Percentiles rank a stretch among this genome's conserved stretches.
phyloP scores from a whole-genome alignment of 2,113 vertebrate genomes.

The Alosa alosa region DNA sequence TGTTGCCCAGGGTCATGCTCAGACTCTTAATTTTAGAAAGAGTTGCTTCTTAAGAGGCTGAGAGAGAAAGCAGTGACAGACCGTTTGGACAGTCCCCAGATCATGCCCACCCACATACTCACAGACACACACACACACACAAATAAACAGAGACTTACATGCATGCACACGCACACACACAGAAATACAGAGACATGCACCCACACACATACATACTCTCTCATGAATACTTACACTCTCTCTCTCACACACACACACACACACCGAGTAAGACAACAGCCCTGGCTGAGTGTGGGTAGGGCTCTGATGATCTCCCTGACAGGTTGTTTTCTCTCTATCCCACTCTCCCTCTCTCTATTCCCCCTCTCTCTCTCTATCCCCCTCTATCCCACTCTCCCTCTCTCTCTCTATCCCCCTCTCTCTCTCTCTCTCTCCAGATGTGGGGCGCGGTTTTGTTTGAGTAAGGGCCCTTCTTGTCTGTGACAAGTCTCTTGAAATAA shows the following conservation, averaged over 20 bases:
- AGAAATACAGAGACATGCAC: background rate
- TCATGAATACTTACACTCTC: background rate
- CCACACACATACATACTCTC: background rate
- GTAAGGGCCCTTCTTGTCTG: too few species aligned
- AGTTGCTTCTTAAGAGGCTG: background rate
- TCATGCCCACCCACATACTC: background rate
- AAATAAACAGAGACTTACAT: background rate
- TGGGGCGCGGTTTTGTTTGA: too few species aligned
- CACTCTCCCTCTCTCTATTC: too few species aligned
- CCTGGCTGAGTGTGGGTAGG: too few species aligned
- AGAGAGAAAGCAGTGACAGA: background rate
- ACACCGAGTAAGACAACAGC: background rate
- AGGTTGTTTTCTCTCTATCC: too few species aligned
- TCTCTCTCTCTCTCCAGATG: too few species aligned
- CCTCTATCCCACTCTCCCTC: too few species aligned
- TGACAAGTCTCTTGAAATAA: background rate
- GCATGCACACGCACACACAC: background rate
- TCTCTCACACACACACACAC: background rate
- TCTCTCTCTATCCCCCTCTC: too few species aligned
- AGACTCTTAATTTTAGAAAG: background rate
- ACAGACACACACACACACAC: background rate
- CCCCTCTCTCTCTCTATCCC: too few species aligned
- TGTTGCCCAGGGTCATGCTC: background rate
- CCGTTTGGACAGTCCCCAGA: background rate
- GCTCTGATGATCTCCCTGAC: too few species aligned